Evolutionary conservation across 2,888 invertebrate genomes (phyloP), one percentile per base, ranked within the genome.

Genomic region (Orthosia gracilis): DNA sequence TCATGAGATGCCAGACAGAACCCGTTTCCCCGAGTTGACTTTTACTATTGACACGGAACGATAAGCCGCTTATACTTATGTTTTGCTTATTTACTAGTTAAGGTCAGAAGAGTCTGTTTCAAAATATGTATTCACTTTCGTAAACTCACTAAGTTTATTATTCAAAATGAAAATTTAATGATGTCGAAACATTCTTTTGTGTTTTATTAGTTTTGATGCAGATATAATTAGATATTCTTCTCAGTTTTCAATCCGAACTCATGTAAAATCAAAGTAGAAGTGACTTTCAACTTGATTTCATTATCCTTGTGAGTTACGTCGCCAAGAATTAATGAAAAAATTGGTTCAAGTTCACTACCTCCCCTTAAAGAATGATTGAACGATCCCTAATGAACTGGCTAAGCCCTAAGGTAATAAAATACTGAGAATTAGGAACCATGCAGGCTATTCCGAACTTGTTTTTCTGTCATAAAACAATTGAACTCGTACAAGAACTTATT

Each of bases 351-450:
- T 69, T 73, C 77, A 66, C 66, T 81, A 82, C 88, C 87, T 87
- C 85, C 90, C 91, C 90, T 91, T 91, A 92, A 91, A 90, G 88
- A 86, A 93, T 94, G 94, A 94, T 94, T 94, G 93, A 94, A 92
- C 92, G 93, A 89, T 93, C 90, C 91, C 85, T 94, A 94, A 94
- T 94, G 94, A 94, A 93, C 92, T 90, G 91, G 89, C 91, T 91
- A 89, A 92, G 92, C 93, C 93, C 91, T 92, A 88, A 90, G 93
- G 94, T 92, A 91, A 91, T 90, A 89, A 91, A 90, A 82, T 91
- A 89, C 89, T 83, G 82, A 83, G 87, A 89, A 90, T 91, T 92
- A 92, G 91, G 91, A 83, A 86, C 82, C 87, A 85, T 89, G 81
- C 90, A 91, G 87, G 90, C 86, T 86, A 87, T 87, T 17, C 47